Evolutionary conservation across 2,797 vertebrate genomes (phyloP).

Genomic region (Sorex maritimensis): DNA sequence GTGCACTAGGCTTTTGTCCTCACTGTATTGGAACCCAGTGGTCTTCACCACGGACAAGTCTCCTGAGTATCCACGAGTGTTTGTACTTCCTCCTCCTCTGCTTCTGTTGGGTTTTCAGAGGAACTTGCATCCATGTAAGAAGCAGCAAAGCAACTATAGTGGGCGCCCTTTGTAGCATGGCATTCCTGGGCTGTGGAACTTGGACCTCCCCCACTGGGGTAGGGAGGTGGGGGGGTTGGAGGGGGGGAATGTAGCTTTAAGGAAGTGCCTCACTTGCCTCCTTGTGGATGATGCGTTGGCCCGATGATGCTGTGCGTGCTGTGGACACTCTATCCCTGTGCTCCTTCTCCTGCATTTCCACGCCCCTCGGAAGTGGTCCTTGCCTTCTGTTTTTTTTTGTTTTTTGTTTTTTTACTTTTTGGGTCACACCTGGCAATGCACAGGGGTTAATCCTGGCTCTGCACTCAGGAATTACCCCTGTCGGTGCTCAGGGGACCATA

Average conservation of each 20-base stretch:
- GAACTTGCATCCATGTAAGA: background rate
- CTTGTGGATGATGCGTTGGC: background rate
- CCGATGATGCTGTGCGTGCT: background rate
- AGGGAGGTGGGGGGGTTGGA: background rate
- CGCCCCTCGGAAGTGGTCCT: background rate
- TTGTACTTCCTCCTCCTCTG: background rate
- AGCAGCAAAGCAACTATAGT: background rate
- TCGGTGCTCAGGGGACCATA: no score
- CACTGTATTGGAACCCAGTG: background rate
- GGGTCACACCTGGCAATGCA: no score
- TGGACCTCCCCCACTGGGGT: background rate
- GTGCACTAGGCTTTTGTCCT: background rate
- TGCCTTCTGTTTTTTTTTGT: no score
- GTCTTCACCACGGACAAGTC: constrained; percentile 3
- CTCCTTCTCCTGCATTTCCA: background rate
- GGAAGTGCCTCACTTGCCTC: background rate
- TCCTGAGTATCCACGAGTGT: background rate
- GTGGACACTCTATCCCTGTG: background rate
- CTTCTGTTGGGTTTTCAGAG: background rate
- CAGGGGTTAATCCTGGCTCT: no score
- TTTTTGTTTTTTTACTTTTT: no score
- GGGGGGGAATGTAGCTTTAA: background rate
- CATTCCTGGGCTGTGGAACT: background rate
- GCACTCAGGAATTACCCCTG: no score
- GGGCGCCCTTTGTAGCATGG: background rate